Conservation (phyloP, 2,888 invertebrate genomes). For the Eristalis intricaria region DNA sequence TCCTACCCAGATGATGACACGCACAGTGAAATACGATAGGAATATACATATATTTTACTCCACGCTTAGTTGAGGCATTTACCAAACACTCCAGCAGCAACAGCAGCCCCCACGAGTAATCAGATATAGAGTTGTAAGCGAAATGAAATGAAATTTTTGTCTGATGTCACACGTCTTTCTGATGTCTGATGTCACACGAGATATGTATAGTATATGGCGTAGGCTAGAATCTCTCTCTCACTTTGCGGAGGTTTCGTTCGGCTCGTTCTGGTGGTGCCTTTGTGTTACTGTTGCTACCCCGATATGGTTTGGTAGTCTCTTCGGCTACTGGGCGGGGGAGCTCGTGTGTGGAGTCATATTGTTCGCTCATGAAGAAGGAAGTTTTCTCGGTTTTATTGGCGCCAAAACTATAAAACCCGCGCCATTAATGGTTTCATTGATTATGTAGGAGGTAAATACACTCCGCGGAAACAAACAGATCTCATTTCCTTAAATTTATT, state of each 20-base stretch:
- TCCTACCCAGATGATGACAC: slow-evolving; percentile 27
- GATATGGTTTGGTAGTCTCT: background rate
- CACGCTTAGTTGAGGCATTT: slow-evolving; percentile 24
- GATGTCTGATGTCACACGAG: slow-evolving; percentile 54
- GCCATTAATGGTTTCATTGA: background rate
- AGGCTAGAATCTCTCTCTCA: background rate
- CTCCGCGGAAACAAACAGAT: background rate
- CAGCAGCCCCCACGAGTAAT: slow-evolving; percentile 13
- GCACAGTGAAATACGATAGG: slow-evolving; percentile 44
- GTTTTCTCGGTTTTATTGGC: slow-evolving; percentile 32
- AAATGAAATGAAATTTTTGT: slow-evolving; percentile 54
- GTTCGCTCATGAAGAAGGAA: background rate
- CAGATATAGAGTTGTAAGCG: slow-evolving; percentile 17
- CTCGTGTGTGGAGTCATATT: background rate
- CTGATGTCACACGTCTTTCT: slow-evolving; percentile 66
- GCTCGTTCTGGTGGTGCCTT: background rate
- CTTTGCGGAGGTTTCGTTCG: background rate
- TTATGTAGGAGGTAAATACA: slow-evolving; percentile 13
- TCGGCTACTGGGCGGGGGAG: background rate
- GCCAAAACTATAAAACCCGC: slow-evolving; percentile 37
- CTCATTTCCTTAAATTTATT: background rate
- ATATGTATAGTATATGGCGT: too few species aligned
- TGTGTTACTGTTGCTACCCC: slow-evolving; percentile 16
- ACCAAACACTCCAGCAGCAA: background rate
- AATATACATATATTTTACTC: slow-evolving; percentile 17